Base-by-base conservation (phyloP, 2,113 vertebrate genomes). In the Leucosticte australis region DNA sequence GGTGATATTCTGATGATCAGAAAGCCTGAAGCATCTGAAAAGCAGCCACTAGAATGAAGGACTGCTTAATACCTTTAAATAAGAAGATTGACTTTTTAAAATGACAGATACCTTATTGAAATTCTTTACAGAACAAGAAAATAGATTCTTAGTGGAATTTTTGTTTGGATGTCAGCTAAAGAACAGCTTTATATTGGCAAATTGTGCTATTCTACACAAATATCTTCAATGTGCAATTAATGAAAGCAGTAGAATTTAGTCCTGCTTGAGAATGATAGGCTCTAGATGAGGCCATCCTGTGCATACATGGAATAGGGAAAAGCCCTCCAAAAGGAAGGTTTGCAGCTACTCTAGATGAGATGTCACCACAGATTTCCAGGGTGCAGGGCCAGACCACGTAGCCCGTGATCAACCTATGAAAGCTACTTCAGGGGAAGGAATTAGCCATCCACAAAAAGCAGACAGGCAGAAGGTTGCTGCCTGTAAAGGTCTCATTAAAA, bases 1-100 rank as follows among this genome's bases (percentile, higher is more conserved):
- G 41, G 53, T 84, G 46, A 89, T 85, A 89, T 50, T 91, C 33
- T 77, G 81, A 80, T 55, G 63, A 90, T 87, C 71, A 91, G 55
- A 91, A 33, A 92, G 67, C 87, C 90, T 83, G 85, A 94, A 95
- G 94, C 75, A 67, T 69, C 27, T 59, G 85, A 91, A 89, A 94
- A 88, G 50, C 68, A 91, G 63, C 39, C 46, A 73, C 46, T 27
- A 64, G 78, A 89, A 67, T 57, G 89, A 91, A 92, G 64, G 33
- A 50, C 50, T 79, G 39, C 62, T 94, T 91, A 91, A 94, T 78
- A 82, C 42, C 50, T 79, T 79, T 69, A 85, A 91, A 82, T 55
- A 85, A 76, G 42, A 63, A 84, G 49, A 80, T 14, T 77, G 62
- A 87, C 41, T 92, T 95, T 91, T 84, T 9, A 28, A 91, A 97